These are phyloP conservation scores for Arge pagana DNA, from an alignment of 2,888 invertebrate genomes.

Conservation along the genomic window DNA sequence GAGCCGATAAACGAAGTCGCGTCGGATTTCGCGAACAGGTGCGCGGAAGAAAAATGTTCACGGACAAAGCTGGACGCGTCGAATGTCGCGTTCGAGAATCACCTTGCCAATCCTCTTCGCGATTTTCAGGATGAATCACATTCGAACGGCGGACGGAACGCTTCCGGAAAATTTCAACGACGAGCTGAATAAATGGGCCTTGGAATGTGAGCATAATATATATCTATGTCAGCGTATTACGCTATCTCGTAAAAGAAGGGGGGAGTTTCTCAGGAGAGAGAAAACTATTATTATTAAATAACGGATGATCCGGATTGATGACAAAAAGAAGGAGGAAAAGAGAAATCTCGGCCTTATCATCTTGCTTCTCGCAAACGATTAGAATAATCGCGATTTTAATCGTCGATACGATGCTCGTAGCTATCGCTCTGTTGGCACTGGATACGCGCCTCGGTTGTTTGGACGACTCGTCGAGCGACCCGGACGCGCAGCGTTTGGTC, in stretches of 20 bases:
- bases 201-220: conserved; percentile 73
- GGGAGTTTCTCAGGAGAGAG: too few species aligned
- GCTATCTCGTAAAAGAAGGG: too few species aligned
- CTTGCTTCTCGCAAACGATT: too few species aligned
- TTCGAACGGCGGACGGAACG: not conserved
- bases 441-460: conserved; percentile 46
- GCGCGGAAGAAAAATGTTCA: not conserved
- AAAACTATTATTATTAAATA: too few species aligned
- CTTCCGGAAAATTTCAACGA: conserved; percentile 71
- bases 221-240: too few species aligned
- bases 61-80: not conserved
- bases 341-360: too few species aligned
- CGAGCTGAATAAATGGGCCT: conserved; percentile 79
- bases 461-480: conserved; percentile 24
- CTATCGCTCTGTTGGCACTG: conserved; percentile 11
- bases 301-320: too few species aligned
- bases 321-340: too few species aligned
- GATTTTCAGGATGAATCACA: conserved; percentile 31
- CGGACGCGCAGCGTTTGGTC: conserved; percentile 8
- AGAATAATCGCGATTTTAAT: too few species aligned
- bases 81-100: too few species aligned
- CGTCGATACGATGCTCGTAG: too few species aligned
- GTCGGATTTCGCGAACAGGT: conserved; percentile 70
- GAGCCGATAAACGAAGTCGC: conserved; percentile 77
- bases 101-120: conserved; percentile 60